Percentiles rank a stretch among this genome's conserved stretches.
phyloP scores from a whole-genome alignment of 1,140 invertebrate genomes.

The Homarus americanus region DNA sequence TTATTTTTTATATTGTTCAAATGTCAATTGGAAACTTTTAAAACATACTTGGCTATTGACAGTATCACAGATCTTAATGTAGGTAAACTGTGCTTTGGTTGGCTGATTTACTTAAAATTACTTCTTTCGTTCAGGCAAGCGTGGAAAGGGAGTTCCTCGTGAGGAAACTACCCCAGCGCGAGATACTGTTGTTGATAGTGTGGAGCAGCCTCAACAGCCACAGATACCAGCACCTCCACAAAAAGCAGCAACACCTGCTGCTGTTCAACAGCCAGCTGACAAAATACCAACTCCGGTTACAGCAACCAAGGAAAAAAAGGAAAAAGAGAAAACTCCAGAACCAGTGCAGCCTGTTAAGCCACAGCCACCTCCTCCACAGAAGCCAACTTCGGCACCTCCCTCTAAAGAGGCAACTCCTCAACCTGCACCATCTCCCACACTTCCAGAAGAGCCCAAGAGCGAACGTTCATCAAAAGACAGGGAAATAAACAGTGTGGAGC shows the following conservation, averaged over 20 bases:
- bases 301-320: constrained; percentile 4
- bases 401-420: constrained; percentile 36
- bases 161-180: constrained; percentile 26
- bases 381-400: background rate
- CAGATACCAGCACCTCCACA: constrained; percentile 1
- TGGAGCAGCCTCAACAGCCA: background rate
- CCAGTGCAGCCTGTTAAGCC: background rate
- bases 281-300: background rate
- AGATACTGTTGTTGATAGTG: background rate
- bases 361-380: background rate
- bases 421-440: background rate
- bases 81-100: too few relatives aligned
- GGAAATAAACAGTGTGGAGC: constrained; percentile 9
- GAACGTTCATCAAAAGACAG: background rate
- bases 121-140: constrained; percentile 8
- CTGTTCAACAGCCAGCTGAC: background rate
- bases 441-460: background rate
- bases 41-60: too few relatives aligned
- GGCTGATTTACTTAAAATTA: too few relatives aligned
- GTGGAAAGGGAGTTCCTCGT: constrained; percentile 26
- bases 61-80: too few relatives aligned
- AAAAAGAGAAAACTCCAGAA: background rate
- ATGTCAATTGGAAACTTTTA: too few relatives aligned
- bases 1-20: too few relatives aligned
- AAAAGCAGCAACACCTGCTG: constrained; percentile 2